Evolutionary conservation across 2,888 invertebrate genomes (phyloP), one percentile per base, ranked within the genome.

Genomic region (Strigamia crassipes): DNA sequence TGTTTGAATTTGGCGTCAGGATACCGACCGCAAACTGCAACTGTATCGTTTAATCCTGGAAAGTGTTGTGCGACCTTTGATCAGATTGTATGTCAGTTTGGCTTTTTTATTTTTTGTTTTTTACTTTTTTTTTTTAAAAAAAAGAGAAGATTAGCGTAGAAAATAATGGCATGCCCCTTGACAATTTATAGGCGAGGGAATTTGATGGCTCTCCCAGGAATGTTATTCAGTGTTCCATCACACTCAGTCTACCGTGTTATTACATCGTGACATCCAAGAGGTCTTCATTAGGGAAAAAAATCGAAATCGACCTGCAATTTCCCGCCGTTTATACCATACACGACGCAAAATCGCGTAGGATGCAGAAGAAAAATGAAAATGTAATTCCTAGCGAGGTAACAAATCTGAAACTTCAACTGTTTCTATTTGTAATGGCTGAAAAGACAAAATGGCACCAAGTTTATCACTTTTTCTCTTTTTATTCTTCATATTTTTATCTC

Each of bases 201-300:
- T 61, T 61, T 61, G 61, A 61, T 61, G 61, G 61, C 21, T 61
- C 61, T 61, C 61, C 13, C 61, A 61, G 61, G 61, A 61, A 61
- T 61, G 61, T 61, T 61, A 61, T 61, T 61, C 61, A 61, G 61
- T 61, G 61, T 61, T 61, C 61, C 61, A 61, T 61, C 61, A 61
- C 61, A 61, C 61, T 61, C 61, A 61, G 61, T 61, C 61, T 61
- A 61, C 61, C 61, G 61, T 61, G 61, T 61, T 61, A 61, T 61
- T 61, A 61, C 61, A 61, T 61, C 61, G 61, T 61, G 61, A 61
- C 61, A 61, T 61, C 61, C n/a, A 46, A 61, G 61, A 61, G 61
- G 61, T 61, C 61, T 61, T 61, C 61, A 61, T 61, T 61, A 61
- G 18, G 61, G 18, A 61, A 61, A 61, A 27, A 61, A 61, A 61